Evolutionary conservation across 2,888 invertebrate genomes (phyloP).

Genomic region (Clunio marinus): DNA sequence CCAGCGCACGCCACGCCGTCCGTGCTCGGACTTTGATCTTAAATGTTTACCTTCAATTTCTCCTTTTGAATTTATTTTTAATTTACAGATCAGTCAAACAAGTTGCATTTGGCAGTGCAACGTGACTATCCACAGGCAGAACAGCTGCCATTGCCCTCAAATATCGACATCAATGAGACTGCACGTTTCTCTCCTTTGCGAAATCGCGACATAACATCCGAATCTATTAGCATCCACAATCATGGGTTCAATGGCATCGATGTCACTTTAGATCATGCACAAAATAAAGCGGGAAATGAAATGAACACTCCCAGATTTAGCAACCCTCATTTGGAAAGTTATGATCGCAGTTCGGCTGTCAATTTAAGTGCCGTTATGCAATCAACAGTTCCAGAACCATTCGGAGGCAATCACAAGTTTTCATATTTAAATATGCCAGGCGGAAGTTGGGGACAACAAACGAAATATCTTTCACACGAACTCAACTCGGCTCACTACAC

Average conservation of each 20-base stretch:
- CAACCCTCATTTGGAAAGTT: conserved; percentile 62
- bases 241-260: conserved; percentile 45
- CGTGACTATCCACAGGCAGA: conserved; percentile 56
- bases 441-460: conserved; percentile 64
- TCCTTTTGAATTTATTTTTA: neutral
- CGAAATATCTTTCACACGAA: conserved; percentile 65
- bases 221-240: conserved; percentile 55
- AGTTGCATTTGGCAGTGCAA: conserved; percentile 40
- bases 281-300: neutral
- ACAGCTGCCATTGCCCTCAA: conserved; percentile 58
- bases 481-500: conserved; percentile 63
- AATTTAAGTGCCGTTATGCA: conserved; percentile 69
- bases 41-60: neutral
- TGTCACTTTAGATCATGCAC: conserved; percentile 46
- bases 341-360: conserved; percentile 64
- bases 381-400: conserved; percentile 69
- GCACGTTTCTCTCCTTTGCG: conserved; percentile 63
- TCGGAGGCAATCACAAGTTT: conserved; percentile 55
- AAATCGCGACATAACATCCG: conserved; percentile 60
- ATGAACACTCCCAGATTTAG: neutral
- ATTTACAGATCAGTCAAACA: neutral
- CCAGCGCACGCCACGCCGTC: too few relatives aligned
- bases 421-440: conserved; percentile 66
- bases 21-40: conserved; percentile 2
- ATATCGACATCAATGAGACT: conserved; percentile 62